A percentile compares a stretch with the other conserved stretches of the same genome.
Evolutionary conservation across 2,888 invertebrate species (phyloP).

Genomic region (Rhaphigaster nebulosa): DNA sequence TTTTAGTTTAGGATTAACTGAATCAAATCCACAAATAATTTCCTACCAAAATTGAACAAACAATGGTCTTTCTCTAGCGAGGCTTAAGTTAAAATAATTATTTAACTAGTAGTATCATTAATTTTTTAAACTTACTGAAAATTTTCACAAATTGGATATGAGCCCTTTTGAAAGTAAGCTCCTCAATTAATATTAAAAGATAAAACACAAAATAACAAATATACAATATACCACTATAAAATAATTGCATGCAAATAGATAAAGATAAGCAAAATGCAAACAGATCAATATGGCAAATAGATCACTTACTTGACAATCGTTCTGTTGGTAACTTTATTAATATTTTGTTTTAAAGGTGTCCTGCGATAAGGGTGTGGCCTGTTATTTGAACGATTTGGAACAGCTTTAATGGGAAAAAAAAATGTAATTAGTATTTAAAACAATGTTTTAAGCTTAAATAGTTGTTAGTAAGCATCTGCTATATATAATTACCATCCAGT

Average conservation of each 20-base stretch:
- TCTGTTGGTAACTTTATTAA: constrained; percentile 20
- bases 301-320: constrained; percentile 50
- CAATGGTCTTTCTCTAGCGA: no score
- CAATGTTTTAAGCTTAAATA: neutral
- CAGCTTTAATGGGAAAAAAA: constrained; percentile 49
- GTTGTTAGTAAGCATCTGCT: neutral
- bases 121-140: no score
- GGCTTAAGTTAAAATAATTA: no score
- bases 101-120: no score
- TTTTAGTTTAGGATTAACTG: no score
- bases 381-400: constrained; percentile 47
- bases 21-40: no score
- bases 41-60: no score
- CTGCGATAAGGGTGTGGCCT: constrained; percentile 56
- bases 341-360: constrained; percentile 50
- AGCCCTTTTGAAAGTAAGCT: no score
- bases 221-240: neutral
- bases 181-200: neutral
- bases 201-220: neutral
- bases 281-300: neutral
- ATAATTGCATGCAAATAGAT: neutral
- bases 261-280: neutral
- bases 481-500: neutral
- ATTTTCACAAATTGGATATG: no score
- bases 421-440: neutral